Evolutionary conservation across 2,888 invertebrate genomes (phyloP).

Genomic region (Fabriciana adippe): DNA sequence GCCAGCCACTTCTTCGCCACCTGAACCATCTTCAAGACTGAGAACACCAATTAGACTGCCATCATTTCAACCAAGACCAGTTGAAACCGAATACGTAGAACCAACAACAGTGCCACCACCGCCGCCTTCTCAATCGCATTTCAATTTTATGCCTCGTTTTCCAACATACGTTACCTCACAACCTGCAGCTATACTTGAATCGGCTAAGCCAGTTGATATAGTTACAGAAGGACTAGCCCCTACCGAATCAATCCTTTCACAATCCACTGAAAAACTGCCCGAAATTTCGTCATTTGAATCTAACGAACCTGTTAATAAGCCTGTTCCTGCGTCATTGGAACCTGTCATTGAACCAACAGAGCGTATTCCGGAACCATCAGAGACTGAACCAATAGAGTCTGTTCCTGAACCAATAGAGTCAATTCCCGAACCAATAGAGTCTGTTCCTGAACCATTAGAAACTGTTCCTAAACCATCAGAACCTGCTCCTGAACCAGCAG

Average conservation of each 20-base stretch:
- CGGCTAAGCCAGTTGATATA: not conserved
- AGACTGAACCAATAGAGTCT: too few relatives aligned
- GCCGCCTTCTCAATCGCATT: not conserved
- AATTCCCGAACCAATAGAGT: not conserved
- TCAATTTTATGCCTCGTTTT: not conserved
- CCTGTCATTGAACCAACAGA: not conserved
- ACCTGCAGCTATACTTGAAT: not conserved
- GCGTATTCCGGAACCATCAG: too few relatives aligned
- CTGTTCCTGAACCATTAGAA: too few relatives aligned
- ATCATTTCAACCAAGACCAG: conserved; percentile 10
- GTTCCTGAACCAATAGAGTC: not conserved
- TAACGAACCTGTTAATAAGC: not conserved
- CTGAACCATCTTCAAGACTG: not conserved
- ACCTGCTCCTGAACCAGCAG: too few relatives aligned
- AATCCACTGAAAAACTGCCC: conserved; percentile 9
- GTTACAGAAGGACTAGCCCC: not conserved
- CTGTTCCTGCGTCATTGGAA: not conserved
- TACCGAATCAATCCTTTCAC: not conserved
- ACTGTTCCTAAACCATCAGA: too few relatives aligned
- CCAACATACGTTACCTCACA: not conserved
- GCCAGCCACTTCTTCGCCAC: not conserved
- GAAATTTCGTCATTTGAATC: not conserved
- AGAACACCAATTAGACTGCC: conserved; percentile 3
- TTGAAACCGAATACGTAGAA: not conserved
- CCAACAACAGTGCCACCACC: not conserved